Base-by-base conservation (phyloP, 1,140 invertebrate species). In the Drosophila mayri region DNA sequence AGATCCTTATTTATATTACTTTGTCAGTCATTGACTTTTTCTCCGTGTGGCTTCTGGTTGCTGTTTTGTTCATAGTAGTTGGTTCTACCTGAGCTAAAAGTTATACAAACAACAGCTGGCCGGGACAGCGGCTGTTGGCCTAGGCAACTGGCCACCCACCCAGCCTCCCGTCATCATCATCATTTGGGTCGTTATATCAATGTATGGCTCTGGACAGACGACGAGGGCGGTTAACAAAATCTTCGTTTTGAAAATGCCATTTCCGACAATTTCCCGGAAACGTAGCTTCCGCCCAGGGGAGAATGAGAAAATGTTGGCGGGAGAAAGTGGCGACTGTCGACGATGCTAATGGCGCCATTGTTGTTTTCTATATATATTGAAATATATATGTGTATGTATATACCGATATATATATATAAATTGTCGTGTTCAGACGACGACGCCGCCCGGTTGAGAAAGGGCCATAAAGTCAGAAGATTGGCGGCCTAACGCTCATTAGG, bases 241-340 rank as follows among this genome's bases (percentile, higher is more conserved):
- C 74, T 71, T 84, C 76, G 65, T 84, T 75, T 79, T 84, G 70
- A 84, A 84, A 84, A 80, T 70, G 81, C 81, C 66, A 84, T 84
- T 84, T 84, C 81, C 81, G 81, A 84, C 81, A 84, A 73, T 84
- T 84, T 80, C 76, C 81, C 77, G 81, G 81, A 84, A 84, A 73
- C 72, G 66, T 62, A 55, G 59, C 81, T 65, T 84, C 81, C 81
- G 81, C 55, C 57, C 64, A 67, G 52, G 20, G 44, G 46, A 46
- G 41, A n/a, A 44, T 16, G n/a, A 46, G 43, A 25, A 54, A 55
- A 38, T 55, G 20, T 55, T 55, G 22, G 35, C 37, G 43, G 55
- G 38, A 52, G 68, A 57, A 62, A 62, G 49, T 62, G 64, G 75
- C 70, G 67, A 60, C 79, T 52, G 52, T 70, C 65, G 47, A 66